Evolutionary conservation across 2,113 vertebrate species (phyloP), one percentile per base, ranked within the genome.

Genomic region (Neoarius graeffei): DNA sequence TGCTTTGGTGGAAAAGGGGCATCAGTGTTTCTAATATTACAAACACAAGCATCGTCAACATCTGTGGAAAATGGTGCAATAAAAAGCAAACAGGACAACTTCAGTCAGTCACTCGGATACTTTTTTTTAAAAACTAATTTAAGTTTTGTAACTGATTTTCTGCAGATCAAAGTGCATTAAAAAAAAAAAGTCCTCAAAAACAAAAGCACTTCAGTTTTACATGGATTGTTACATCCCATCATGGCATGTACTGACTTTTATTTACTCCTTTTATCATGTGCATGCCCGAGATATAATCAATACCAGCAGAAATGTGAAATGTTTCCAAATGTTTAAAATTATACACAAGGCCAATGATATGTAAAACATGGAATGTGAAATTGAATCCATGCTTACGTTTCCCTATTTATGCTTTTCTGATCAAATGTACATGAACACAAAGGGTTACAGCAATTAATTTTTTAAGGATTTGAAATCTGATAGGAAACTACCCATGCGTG

Each of bases 401-500:
- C 62, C 20, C 35, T 60, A 80, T 83, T 69, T 87, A 57, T 42
- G 66, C 64, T 67, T 88, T 59, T 60, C 20, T 35, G 17, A 88
- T 59, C 88, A 91, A 88, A 91, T 91, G 88, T 88, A 83, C 3
- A 54, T 15, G 5, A 42, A 69, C 48, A 86, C 60, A 73, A 79
- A 67, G n/a, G 50, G 83, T 85, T 87, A 81, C 17, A 71, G 85
- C 83, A 80, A 82, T 89, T 56, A 73, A 71, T 87, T 69, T 71
- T 73, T 83, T 86, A 90, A 79, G 59, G 83, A 84, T 59, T 80
- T 64, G 86, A 86, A 80, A 76, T 60, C 73, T 54, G 42, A 52
- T 73, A 71, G 48, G 84, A 83, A 59, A 56, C 85, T n/a, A 54
- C 23, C 85, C 89, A 89, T 88, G 85, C 90, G 91, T 77, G 56